phyloP scores from a whole-genome alignment of 1,140 invertebrate genomes.

The Leptinotarsa lineolata region DNA sequence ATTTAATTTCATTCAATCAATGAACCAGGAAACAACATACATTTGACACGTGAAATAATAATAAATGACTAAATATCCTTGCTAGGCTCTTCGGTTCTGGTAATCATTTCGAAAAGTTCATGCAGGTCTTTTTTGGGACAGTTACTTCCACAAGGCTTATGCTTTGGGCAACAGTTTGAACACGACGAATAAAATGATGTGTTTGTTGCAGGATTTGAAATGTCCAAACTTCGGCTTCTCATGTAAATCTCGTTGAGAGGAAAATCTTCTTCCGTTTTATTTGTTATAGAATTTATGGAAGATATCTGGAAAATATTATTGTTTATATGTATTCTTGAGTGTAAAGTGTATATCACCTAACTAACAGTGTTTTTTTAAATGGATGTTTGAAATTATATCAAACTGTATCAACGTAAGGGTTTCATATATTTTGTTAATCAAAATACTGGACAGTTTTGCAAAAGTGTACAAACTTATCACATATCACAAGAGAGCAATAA shows the following conservation, averaged over 20 bases:
- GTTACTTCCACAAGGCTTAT: constrained; percentile 7
- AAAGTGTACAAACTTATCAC: too few species aligned
- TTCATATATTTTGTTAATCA: too few species aligned
- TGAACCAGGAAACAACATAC: too few species aligned
- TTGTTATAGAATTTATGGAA: constrained; percentile 30
- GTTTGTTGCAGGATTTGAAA: constrained; percentile 21
- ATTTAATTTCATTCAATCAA: too few species aligned
- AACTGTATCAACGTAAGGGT: too few species aligned
- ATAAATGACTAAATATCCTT: not conserved
- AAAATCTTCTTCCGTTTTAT: not conserved
- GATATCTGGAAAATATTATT: constrained; percentile 26
- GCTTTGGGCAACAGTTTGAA: constrained; percentile 10
- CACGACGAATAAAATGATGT: constrained; percentile 26
- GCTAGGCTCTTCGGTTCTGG: constrained; percentile 1
- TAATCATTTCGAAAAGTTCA: constrained; percentile 4
- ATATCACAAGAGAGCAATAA: too few species aligned
- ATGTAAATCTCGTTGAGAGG: constrained; percentile 17
- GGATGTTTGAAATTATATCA: too few species aligned
- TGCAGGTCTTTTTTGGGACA: not conserved
- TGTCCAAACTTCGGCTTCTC: not conserved
- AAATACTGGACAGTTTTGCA: too few species aligned
- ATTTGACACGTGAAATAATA: too few species aligned
- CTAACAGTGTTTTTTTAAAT: too few species aligned
- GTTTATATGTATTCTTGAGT: too few species aligned
- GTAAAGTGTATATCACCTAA: too few species aligned